Evolutionary conservation across 2,888 invertebrate species (phyloP).

Genomic region (Ferdinandea cuprea): DNA sequence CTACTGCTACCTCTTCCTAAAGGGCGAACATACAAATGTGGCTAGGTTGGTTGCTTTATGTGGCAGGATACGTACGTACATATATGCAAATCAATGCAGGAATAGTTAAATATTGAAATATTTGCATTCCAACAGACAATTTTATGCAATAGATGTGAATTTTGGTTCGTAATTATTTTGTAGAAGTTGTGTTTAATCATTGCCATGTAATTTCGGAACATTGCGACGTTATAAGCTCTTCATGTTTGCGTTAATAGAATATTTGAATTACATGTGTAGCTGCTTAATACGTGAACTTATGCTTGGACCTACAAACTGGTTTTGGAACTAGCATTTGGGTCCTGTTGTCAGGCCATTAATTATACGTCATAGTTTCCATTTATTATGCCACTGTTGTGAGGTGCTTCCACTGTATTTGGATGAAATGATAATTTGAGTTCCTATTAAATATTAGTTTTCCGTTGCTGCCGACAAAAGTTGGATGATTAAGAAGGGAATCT

Average conservation of each 20-base stretch:
- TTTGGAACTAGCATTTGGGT: too few species aligned
- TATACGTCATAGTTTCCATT: too few species aligned
- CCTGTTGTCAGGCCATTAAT: too few species aligned
- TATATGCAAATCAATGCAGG: conserved; percentile 15
- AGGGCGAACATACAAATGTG: not conserved
- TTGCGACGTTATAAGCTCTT: not conserved
- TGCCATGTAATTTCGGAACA: not conserved
- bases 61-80: not conserved
- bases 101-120: conserved; percentile 5
- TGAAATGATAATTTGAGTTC: too few species aligned
- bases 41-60: not conserved
- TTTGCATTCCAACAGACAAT: conserved; percentile 7
- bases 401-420: too few species aligned
- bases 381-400: too few species aligned
- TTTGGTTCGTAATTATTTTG: not conserved
- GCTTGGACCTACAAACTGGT: too few species aligned
- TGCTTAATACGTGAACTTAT: too few species aligned
- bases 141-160: not conserved
- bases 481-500: too few species aligned
- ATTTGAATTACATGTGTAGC: not conserved
- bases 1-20: too few species aligned
- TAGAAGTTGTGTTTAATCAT: not conserved
- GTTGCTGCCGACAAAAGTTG: too few species aligned
- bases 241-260: not conserved
- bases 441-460: too few species aligned